phyloP scores from a whole-genome alignment of 2,797 vertebrate species.

The Argentina silus region DNA sequence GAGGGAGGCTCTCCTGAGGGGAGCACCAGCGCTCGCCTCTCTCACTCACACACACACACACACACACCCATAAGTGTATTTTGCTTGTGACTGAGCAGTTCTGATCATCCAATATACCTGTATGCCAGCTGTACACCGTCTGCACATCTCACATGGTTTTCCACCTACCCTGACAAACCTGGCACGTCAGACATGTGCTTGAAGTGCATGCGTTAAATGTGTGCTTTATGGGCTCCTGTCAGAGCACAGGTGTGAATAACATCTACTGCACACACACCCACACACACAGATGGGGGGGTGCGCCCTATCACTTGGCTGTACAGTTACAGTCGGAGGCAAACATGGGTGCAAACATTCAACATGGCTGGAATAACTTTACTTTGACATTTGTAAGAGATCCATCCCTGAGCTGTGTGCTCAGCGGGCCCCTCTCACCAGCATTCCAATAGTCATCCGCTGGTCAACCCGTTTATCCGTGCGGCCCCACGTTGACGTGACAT shows the following conservation, averaged over 20 bases:
- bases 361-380: slow-evolving; percentile 50
- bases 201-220: slow-evolving; percentile 38
- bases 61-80: background rate
- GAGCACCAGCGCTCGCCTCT: too few relatives aligned
- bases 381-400: slow-evolving; percentile 48
- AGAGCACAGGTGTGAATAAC: slow-evolving; percentile 28
- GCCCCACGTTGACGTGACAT: slow-evolving; percentile 33
- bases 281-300: background rate
- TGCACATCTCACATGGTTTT: too few relatives aligned
- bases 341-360: slow-evolving; percentile 34
- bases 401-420: slow-evolving; percentile 38
- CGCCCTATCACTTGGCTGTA: background rate
- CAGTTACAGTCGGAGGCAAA: slow-evolving; percentile 25
- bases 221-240: slow-evolving; percentile 31
- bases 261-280: slow-evolving; percentile 22
- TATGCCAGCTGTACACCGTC: too few relatives aligned
- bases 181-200: slow-evolving; percentile 35
- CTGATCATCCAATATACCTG: too few relatives aligned
- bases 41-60: background rate
- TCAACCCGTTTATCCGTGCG: background rate
- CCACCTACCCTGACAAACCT: slow-evolving; percentile 5
- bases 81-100: too few relatives aligned
- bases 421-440: slow-evolving; percentile 23
- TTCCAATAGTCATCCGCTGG: slow-evolving; percentile 29
- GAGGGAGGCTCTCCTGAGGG: background rate